phyloP scores from a whole-genome alignment of 1,140 invertebrate species.

The Penaeus japonicus region DNA sequence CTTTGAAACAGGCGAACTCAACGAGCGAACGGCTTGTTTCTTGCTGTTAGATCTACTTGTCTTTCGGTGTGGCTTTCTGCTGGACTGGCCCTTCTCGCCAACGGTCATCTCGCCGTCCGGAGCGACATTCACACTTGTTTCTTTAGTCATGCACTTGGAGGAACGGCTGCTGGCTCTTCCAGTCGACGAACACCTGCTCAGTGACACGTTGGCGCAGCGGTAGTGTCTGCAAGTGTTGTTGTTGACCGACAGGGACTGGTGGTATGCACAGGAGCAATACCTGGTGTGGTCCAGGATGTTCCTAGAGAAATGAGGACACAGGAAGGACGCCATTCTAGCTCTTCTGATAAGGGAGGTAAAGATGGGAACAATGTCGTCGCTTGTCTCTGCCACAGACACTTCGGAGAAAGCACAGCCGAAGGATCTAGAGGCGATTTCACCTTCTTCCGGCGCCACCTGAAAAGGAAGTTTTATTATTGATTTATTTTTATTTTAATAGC shows the following conservation, averaged over 20 bases:
- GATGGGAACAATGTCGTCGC: constrained; percentile 46
- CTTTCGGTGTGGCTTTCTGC: neutral
- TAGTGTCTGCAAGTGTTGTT: neutral
- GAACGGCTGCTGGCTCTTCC: neutral
- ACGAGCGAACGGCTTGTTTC: neutral
- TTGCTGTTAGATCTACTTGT: neutral
- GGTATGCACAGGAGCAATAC: neutral
- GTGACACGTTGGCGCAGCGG: neutral
- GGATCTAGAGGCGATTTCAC: neutral
- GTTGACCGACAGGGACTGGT: neutral
- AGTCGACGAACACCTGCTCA: too few species aligned
- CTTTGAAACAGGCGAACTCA: constrained; percentile 16
- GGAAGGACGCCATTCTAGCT: constrained; percentile 16
- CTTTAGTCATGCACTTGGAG: too few species aligned
- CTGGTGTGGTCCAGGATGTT: neutral
- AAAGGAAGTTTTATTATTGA: neutral
- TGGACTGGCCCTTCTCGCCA: neutral
- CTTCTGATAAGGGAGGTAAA: constrained; percentile 36
- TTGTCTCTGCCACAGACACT: constrained; percentile 45
- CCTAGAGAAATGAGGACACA: neutral
- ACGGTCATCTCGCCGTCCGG: too few species aligned
- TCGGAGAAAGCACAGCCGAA: constrained; percentile 48
- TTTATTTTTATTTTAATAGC: too few species aligned
- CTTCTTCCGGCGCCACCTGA: constrained; percentile 38
- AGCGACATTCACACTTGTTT: neutral